phyloP scores from a whole-genome alignment of 2,888 invertebrate species.

The Ceraclea dissimilis region DNA sequence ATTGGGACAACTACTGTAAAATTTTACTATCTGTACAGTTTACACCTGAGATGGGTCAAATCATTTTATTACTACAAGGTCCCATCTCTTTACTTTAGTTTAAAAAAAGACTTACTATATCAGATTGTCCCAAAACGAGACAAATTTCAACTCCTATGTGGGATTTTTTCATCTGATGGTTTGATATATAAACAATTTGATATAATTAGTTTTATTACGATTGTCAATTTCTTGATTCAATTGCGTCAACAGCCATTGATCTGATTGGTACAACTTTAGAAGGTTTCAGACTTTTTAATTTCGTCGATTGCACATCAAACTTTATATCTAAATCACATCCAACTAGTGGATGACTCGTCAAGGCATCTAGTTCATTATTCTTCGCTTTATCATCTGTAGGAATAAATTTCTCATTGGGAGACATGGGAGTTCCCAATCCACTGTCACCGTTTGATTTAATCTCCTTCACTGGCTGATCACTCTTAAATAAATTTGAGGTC shows the following conservation, averaged over 20 bases:
- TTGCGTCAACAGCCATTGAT: background rate
- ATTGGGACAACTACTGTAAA: too few relatives aligned
- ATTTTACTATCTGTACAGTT: too few relatives aligned
- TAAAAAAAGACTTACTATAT: too few relatives aligned
- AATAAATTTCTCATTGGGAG: conserved; percentile 34
- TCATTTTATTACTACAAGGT: too few relatives aligned
- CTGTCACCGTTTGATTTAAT: conserved; percentile 42
- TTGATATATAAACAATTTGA: too few relatives aligned
- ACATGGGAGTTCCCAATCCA: conserved; percentile 58
- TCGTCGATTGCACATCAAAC: conserved; percentile 69
- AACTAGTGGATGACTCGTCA: conserved; percentile 63
- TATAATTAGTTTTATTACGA: background rate
- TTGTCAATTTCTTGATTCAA: background rate
- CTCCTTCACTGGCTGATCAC: background rate
- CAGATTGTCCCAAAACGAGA: too few relatives aligned
- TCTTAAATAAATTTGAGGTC: conserved; percentile 27
- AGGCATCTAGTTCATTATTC: conserved; percentile 34
- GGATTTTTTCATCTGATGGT: too few relatives aligned
- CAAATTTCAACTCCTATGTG: too few relatives aligned
- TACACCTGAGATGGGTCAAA: too few relatives aligned
- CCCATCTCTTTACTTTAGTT: too few relatives aligned
- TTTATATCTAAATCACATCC: conserved; percentile 74
- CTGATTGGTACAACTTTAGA: conserved; percentile 7
- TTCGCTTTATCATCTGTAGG: background rate
- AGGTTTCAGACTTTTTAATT: conserved; percentile 66